Evolutionary conservation across 64 coral and sea anemone genomes (phyloP).

Genomic region (Stichodactyla mertensii): DNA sequence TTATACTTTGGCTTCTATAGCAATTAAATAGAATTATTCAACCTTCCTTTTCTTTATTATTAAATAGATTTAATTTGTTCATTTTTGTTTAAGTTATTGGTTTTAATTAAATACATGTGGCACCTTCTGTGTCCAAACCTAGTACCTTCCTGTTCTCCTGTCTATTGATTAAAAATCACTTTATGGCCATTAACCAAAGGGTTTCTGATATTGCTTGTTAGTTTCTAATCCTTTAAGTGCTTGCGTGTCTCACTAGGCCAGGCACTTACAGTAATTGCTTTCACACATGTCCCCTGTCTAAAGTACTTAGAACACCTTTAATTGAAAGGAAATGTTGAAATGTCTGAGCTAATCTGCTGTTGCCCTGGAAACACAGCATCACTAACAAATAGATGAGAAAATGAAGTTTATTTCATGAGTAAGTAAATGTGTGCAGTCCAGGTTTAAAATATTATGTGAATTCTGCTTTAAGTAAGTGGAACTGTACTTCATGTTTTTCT

Average conservation of each 20-base stretch:
- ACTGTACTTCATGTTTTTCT: not conserved
- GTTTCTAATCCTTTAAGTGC: slow-evolving; percentile 8
- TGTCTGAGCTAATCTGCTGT: slow-evolving; percentile 1
- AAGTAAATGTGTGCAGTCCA: not conserved
- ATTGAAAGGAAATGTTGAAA: slow-evolving; percentile 13
- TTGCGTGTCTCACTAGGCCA: not conserved
- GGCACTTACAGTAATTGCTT: slow-evolving; percentile 12
- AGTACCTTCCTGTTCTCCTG: not conserved
- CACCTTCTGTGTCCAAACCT: not conserved
- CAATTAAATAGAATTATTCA: not conserved
- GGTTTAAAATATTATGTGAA: not conserved
- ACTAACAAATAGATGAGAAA: not conserved
- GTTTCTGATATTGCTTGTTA: slow-evolving; percentile 11
- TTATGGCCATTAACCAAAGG: slow-evolving; percentile 8
- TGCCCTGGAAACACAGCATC: not conserved
- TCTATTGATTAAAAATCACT: slow-evolving; percentile 1
- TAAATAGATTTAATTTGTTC: not conserved
- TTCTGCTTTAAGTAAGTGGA: not conserved
- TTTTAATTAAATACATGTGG: not conserved
- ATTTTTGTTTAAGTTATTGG: slow-evolving; percentile 4
- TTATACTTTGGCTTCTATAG: not conserved
- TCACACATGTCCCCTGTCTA: not conserved
- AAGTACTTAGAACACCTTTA: slow-evolving; percentile 1
- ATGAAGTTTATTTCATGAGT: not conserved
- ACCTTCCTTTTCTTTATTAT: not conserved